Evolutionary conservation across 2,113 vertebrate genomes (phyloP).

Genomic region (Astatotilapia flaviijosephi): DNA sequence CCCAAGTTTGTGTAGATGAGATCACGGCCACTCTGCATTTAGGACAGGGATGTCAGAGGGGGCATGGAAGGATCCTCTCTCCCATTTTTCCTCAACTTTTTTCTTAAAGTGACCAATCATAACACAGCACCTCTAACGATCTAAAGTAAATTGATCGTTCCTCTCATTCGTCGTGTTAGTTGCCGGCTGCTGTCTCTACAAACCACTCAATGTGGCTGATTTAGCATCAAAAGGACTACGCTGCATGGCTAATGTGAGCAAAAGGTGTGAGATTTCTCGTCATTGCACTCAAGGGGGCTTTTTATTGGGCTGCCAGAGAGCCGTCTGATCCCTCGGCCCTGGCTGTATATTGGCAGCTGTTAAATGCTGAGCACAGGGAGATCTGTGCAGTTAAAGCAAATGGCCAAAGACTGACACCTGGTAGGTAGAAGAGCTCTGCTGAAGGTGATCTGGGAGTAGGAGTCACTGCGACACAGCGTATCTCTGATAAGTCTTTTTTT

Average conservation of each 20-base stretch:
- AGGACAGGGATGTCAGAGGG: neutral
- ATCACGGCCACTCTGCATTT: neutral
- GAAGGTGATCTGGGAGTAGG: neutral
- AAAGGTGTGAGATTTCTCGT: slow-evolving; percentile 81
- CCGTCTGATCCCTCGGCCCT: slow-evolving; percentile 70
- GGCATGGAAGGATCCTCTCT: neutral
- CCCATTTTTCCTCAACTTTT: neutral
- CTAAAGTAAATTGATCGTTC: neutral
- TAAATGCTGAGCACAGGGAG: slow-evolving; percentile 60
- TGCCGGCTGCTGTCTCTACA: slow-evolving; percentile 28
- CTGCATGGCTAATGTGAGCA: slow-evolving; percentile 75
- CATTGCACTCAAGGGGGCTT: slow-evolving; percentile 58
- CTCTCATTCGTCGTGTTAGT: neutral
- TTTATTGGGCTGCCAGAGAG: slow-evolving; percentile 68
- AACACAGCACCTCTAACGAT: neutral
- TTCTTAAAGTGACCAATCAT: neutral
- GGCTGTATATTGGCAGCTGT: slow-evolving; percentile 82
- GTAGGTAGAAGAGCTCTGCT: neutral
- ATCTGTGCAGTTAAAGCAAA: slow-evolving; percentile 70
- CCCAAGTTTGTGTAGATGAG: neutral
- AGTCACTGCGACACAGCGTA: neutral
- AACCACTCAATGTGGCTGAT: slow-evolving; percentile 68
- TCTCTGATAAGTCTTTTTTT: neutral
- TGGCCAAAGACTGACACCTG: slow-evolving; percentile 66
- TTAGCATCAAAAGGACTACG: slow-evolving; percentile 75